Base-by-base conservation (phyloP, 2,888 invertebrate genomes). In the Pelosia muscerda region DNA sequence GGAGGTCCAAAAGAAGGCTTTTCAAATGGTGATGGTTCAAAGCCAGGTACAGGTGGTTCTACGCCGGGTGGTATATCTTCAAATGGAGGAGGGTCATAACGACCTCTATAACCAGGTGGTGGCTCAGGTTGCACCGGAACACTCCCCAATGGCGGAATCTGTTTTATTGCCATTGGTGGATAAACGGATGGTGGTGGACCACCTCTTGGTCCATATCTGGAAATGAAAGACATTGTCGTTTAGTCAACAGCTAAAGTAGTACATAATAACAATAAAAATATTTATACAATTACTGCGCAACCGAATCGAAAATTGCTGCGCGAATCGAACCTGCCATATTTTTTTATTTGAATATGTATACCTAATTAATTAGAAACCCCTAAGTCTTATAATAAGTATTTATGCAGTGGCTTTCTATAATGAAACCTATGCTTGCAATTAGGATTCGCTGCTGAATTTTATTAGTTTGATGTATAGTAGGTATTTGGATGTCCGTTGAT, bases 61-160 rank as follows among this genome's bases (percentile, higher is more conserved):
- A 96, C 96, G 19, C 96, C 96, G 11, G 96, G 96, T 22, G 96
- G 96, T 68, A 95, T 93, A 57, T 96, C 95, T 78, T 96, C 96
- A 80, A 96, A 96, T 65, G 95, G 87, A 26, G 92, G 92, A 11
- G 77, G 89, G 53, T 95, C 94, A 77, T 92, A 95, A 10, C 94
- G 92, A 61, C 91, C 92, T 62, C 92, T 87, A 81, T 92, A 94
- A 8, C 90, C 90, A n/a, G 90, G 88, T 28, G 89, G 88, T 34
- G 86, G 90, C 38, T 93, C 93, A 38, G 86, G 73, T 74, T 88
- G 89, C 31, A 89, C 74, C 13, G 88, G 85, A 53, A 91, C 77
- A 77, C 75, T 87, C 62, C 87, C 86, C 85, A 93, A 80, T 6
- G 89, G 87, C 28, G 90, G 89, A 68, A 92, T 84, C 31, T 89